Evolutionary conservation across 2,113 vertebrate genomes (phyloP).

Genomic region (Gallinago undulata): DNA sequence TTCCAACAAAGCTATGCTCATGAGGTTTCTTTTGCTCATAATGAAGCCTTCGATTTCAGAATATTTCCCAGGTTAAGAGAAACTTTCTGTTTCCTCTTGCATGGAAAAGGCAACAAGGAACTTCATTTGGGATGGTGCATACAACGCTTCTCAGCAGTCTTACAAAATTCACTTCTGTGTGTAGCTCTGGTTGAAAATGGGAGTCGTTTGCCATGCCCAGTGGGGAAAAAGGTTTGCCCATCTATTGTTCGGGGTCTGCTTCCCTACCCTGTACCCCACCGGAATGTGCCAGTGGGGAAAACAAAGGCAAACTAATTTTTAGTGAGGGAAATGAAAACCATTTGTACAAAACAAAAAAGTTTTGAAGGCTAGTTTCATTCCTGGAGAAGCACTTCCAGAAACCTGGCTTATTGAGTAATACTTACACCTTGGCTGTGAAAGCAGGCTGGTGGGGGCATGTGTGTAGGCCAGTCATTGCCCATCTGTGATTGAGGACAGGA

Average conservation of each 20-base stretch:
- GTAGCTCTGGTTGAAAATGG: background rate
- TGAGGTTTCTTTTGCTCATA: background rate
- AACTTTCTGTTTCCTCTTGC: background rate
- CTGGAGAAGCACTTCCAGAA: background rate
- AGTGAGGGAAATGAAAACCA: background rate
- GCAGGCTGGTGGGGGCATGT: background rate
- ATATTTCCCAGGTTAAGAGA: background rate
- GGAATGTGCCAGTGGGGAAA: background rate
- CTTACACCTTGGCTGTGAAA: background rate
- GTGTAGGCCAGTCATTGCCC: background rate
- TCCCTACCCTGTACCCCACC: background rate
- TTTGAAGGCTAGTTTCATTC: background rate
- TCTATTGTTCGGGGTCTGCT: background rate
- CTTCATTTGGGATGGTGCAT: background rate
- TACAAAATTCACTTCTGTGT: background rate
- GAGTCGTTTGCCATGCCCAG: background rate
- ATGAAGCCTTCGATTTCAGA: background rate
- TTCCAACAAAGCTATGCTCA: background rate
- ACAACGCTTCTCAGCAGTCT: background rate
- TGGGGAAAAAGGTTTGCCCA: background rate
- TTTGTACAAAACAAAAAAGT: background rate
- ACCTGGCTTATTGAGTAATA: background rate
- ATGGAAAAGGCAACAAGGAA: background rate
- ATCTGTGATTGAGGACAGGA: rapidly evolving
- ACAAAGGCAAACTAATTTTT: background rate